Conservation (phyloP, 2,888 invertebrate species). For the Suillia variegata region DNA sequence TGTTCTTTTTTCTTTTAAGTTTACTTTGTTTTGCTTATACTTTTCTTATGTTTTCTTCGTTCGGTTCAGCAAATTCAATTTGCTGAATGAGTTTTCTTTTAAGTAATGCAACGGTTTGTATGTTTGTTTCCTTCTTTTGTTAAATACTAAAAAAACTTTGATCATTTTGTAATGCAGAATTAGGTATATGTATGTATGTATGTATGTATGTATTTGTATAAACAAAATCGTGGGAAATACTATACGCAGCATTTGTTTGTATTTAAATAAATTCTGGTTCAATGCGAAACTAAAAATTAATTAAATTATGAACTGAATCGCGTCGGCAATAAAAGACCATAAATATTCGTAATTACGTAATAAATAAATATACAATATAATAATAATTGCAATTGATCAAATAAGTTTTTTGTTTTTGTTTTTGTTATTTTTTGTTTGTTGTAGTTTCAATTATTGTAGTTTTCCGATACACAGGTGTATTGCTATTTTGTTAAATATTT, state of each 20-base stretch:
- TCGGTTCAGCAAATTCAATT: constrained; percentile 51
- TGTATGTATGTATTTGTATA: too few relatives aligned
- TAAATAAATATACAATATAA: background rate
- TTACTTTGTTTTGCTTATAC: constrained; percentile 27
- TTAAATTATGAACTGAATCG: too few relatives aligned
- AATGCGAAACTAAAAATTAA: too few relatives aligned
- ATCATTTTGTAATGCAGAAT: too few relatives aligned
- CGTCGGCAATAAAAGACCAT: too few relatives aligned
- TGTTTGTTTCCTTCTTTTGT: too few relatives aligned
- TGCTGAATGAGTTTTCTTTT: constrained; percentile 32
- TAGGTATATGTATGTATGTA: too few relatives aligned
- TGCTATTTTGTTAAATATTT: background rate
- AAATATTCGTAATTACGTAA: background rate
- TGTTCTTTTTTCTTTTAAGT: constrained; percentile 43
- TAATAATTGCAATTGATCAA: background rate
- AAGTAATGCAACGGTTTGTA: constrained; percentile 13
- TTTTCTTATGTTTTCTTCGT: constrained; percentile 32
- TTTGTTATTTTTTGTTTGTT: background rate
- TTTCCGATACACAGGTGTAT: constrained; percentile 8
- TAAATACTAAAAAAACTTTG: too few relatives aligned
- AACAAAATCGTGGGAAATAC: too few relatives aligned
- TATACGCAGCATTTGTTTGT: too few relatives aligned
- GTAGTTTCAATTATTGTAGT: background rate
- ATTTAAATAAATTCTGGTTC: too few relatives aligned
- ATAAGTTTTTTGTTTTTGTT: too few relatives aligned